Base-by-base conservation (phyloP, 2,113 vertebrate genomes). In the Pogona vitticeps region DNA sequence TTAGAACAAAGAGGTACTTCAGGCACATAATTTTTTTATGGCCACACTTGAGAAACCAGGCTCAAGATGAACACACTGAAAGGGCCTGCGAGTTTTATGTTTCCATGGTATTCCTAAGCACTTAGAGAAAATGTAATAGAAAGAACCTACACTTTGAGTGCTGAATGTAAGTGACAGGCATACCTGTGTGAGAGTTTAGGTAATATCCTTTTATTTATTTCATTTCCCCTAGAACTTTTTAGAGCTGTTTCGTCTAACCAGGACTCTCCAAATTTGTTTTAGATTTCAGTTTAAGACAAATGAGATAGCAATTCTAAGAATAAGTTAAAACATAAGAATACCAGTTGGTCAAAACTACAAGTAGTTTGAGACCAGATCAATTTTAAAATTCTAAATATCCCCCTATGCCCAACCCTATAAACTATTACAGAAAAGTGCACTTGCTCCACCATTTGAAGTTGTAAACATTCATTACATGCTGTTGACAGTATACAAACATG, bases 401-500 rank as follows among this genome's bases (percentile, higher is more conserved):
- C 38, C 33, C 26, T 78, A 88, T 83, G 87, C 73, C 65, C 87
- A 86, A 88, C 82, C 72, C 61, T 94, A 90, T 85, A 89, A 91
- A 85, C 0, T 0, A 90, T 85, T 20, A n/a, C 80, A 81, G 52
- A 76, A 84, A 58, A 42, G 28, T 59, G 80, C 75, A 86, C 42
- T 21, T 88, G 89, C 86, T 70, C 36, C 76, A 58, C n/a, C 3
- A 20, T 76, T 89, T 90, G 61, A 92, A 92, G 87, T 0, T 0
- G 75, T 86, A 93, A 94, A 92, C 56, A 93, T 77, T 82, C 46
- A 89, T 92, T 93, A 89, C 71, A 46, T 56, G 40, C 85, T 83
- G 88, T 83, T 85, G 36, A 87, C 82, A 89, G 46, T 82, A 87
- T n/a, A 90, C 73, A 90, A 92, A 91, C 88, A 86, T 93, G 86